Evolutionary conservation across 2,113 vertebrate species (phyloP), one percentile per base, ranked within the genome.

Genomic region (Dipodomys stephensi): DNA sequence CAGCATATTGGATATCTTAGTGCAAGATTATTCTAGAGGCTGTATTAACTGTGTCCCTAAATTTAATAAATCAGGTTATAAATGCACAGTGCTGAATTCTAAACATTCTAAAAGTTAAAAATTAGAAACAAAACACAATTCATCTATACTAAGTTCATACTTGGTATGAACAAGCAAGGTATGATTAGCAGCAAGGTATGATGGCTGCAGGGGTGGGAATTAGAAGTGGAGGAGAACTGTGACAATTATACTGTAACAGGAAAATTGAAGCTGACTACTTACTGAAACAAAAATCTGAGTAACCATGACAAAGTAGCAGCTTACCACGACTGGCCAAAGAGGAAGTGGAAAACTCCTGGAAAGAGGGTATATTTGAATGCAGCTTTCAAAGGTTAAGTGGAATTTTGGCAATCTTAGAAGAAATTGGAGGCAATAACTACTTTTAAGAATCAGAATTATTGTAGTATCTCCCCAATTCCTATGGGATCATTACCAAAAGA

Each of bases 41-140:
- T 83, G 0, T 89, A 25, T 25, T 68, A 90, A 30, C 18, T 49
- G 2, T 74, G 20, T 46, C 28, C 67, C 22, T 4, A 46, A 23
- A 79, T 79, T 87, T 79, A 83, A 65, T 23, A 92, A 64, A 83
- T 82, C 6, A 22, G 35, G 2, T 74, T 91, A 92, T 89, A 85
- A 91, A 64, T 64, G 69, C 74, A 87, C 25, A 57, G 22, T 68
- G 28, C 32, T 69, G 62, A 12, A 74, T 73, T 69, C 23, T 35
- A 83, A 68, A 69, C 82, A 35, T 78, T 85, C 35, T 71, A 68
- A 78, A 86, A 95, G 65, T 60, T 83, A 77, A 79, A 83, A 79
- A 68, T 53, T 27, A 78, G 46, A 69, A 91, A 13, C 57, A 91
- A 82, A 77, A 86, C 10, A 71, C 13, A 71, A 44, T 78, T 82